phyloP scores from a whole-genome alignment of 1,140 invertebrate genomes.

The Eumaeus atala region DNA sequence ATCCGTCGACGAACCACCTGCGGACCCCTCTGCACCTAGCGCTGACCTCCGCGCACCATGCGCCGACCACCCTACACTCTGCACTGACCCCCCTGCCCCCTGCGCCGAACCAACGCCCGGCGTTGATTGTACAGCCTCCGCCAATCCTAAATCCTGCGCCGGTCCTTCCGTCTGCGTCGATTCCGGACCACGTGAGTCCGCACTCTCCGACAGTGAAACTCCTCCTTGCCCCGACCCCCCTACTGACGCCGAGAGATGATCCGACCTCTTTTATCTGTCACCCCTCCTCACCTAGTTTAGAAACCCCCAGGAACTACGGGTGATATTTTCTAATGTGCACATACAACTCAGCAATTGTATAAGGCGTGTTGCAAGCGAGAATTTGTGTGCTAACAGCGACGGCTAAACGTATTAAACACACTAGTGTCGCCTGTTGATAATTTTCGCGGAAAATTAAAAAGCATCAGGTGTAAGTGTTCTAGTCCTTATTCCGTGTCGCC shows the following conservation, averaged over 20 bases:
- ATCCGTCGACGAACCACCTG: neutral
- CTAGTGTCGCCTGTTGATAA: too few relatives aligned
- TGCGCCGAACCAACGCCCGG: neutral
- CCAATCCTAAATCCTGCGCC: slow-evolving; percentile 25
- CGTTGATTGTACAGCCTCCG: slow-evolving; percentile 6
- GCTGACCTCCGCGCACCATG: too few relatives aligned
- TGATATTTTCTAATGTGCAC: too few relatives aligned
- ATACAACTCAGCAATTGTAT: too few relatives aligned
- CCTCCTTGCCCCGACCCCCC: neutral
- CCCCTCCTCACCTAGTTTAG: neutral
- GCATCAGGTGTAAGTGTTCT: too few relatives aligned
- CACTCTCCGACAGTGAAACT: too few relatives aligned
- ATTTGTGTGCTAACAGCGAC: too few relatives aligned
- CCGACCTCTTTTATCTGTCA: neutral
- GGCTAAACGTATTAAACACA: too few relatives aligned
- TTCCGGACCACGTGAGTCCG: too few relatives aligned
- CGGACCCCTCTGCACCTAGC: neutral
- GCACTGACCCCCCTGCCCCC: neutral
- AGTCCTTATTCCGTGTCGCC: too few relatives aligned
- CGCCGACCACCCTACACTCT: neutral
- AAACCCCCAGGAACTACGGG: neutral
- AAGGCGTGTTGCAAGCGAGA: too few relatives aligned
- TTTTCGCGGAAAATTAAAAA: too few relatives aligned
- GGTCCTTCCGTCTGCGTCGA: slow-evolving; percentile 16
- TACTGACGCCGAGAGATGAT: slow-evolving; percentile 14